Evolutionary conservation across 2,113 vertebrate species (phyloP), one percentile per base, ranked within the genome.

Genomic region (Entelurus aequoreus): DNA sequence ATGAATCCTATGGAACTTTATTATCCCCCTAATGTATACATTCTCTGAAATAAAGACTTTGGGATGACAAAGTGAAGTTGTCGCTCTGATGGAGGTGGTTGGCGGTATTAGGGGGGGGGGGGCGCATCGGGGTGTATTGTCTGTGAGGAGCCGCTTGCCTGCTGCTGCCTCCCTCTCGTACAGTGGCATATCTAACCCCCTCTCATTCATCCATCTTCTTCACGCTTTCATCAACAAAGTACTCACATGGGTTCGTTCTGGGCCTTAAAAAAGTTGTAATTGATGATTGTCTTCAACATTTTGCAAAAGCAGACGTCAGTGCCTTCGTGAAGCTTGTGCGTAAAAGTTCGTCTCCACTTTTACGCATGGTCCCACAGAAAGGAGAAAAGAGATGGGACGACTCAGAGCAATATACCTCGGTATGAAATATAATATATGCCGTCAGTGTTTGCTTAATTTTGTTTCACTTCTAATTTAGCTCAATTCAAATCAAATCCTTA

Each of bases 141-240:
- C 83, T 82, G 78, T 63, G 81, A 70, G 72, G 81, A 82, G 71
- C 64, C 91, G 91, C 88, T 64, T 90, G 90, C 91, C 91, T 91
- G 88, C 91, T 91, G 89, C 88, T 88, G 84, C 84, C 80, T 86
- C 83, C 74, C 78, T 88, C 77, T 83, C 73, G 81, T 87, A 86
- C 85, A 87, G 85, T 85, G 83, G 57, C 69, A 68, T n/a, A n/a
- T 53, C 65, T 50, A 63, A 67, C 58, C 82, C 74, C 66, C 69
- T 69, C 79, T 62, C 78, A 76, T 72, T 63, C 74, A 71, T 59
- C 48, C 67, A 80, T 76, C 69, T 54, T 50, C 56, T 62, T 69
- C 59, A 53, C 14, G 53, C 63, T 62, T 77, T 72, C 78, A 75
- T 79, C 74, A 69, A 62, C 72, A 75, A 61, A 76, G 79, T 56